Base-by-base conservation (phyloP, 2,888 invertebrate genomes). In the Synanthedon vespiformis region DNA sequence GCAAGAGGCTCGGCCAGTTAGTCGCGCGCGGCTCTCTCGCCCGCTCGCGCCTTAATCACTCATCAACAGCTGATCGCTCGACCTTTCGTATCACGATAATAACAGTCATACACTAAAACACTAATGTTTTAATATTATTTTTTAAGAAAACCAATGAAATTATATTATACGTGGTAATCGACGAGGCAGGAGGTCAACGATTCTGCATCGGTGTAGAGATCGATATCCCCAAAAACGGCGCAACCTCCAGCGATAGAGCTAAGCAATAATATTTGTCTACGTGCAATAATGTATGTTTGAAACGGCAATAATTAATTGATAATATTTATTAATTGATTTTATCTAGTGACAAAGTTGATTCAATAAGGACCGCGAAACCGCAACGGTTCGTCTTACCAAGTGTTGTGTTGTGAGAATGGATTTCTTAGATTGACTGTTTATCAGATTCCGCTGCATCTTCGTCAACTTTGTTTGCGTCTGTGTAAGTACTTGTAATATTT, bases 21-120 rank as follows among this genome's bases (percentile, higher is more conserved):
- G 84, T 84, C 80, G 84, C 78, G 80, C 79, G 84, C 80, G 74
- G 76, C 65, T 67, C 70, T 61, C 69, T 71, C 72, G 77, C 67
- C 66, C 71, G 78, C 66, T 64, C 71, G 77, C 64, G 70, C 70
- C 66, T 57, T 56, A 56, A 56, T 58, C 60, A 47, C 52, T 62
- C 61, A 58, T 55, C 22, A 73, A 75, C 84, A 85, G 81, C 84
- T 83, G 83, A 84, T 80, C 72, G 76, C 59, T 61, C 34, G 5
- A 61, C 59, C 64, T 63, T 54, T 60, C 67, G 62, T 57, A 68
- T 60, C 56, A 62, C 58, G 74, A 62, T 70, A 75, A 77, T 66
- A 74, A 70, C 62, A 57, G 64, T 64, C 71, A 59, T 57, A 58
- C 53, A 55, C 48, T 48, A 53, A 59, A 61, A 55, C 13, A 16